Evolutionary conservation across 1,140 invertebrate genomes (phyloP).

Genomic region (Drosophila ercepeae): DNA sequence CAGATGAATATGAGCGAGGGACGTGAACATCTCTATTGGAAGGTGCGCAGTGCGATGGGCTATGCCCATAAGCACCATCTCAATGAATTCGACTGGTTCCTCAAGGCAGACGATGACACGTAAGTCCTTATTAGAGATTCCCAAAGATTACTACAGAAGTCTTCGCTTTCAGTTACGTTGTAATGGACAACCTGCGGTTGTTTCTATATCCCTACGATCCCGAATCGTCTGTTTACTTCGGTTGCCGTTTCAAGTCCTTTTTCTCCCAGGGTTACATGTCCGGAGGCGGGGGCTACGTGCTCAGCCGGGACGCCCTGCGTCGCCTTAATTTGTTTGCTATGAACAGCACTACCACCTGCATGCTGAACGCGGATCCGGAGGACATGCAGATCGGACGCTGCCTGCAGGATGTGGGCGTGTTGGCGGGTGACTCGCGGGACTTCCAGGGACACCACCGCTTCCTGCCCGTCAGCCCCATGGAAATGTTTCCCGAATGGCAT

Average conservation of each 20-base stretch:
- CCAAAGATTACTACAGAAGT: background rate
- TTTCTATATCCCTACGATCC: conserved; percentile 91
- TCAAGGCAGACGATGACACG: conserved; percentile 95
- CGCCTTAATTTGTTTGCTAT: conserved; percentile 90
- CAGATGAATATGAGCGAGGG: conserved; percentile 92
- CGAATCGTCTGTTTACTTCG: conserved; percentile 91
- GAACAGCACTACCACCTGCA: conserved; percentile 87
- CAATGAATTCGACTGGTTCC: conserved; percentile 94
- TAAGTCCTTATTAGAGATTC: background rate
- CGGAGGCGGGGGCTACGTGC: conserved; percentile 95
- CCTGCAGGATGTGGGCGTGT: conserved; percentile 92
- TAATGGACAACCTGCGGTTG: conserved; percentile 95
- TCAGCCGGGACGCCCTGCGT: conserved; percentile 91
- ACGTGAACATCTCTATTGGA: conserved; percentile 94
- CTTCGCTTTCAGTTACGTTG: conserved; percentile 88
- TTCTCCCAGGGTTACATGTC: conserved; percentile 95
- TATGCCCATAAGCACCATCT: conserved; percentile 93
- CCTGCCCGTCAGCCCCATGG: conserved; percentile 92
- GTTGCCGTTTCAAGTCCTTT: conserved; percentile 93
- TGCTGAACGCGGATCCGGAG: conserved; percentile 91
- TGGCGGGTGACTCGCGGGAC: conserved; percentile 94
- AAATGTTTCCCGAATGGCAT: background rate
- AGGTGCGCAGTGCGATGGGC: conserved; percentile 95
- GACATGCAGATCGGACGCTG: conserved; percentile 97
- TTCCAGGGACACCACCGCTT: conserved; percentile 92